Evolutionary conservation across 2,888 invertebrate species (phyloP), one percentile per base, ranked within the genome.

Genomic region (Morpho helenor): DNA sequence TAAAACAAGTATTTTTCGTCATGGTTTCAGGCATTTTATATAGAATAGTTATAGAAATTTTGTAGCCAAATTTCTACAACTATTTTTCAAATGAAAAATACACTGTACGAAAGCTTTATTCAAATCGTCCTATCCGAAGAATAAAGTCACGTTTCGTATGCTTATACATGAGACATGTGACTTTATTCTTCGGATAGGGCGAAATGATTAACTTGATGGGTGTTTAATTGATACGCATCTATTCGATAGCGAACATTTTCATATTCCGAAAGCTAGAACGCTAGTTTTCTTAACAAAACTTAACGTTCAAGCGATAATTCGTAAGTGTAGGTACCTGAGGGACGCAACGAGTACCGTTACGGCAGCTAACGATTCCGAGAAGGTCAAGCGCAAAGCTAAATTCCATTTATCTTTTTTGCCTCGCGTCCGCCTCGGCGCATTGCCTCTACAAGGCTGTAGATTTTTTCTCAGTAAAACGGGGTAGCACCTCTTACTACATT

Each of bases 341-440:
- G 75, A 72, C 72, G 68, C 65, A 71, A 66, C 60, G 66, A 74
- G 80, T 87, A 84, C 89, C 87, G 89, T 89, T 89, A 88, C 76
- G 77, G 76, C 75, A 75, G 76, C 76, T 77, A 82, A 77, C 82
- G 72, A 74, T 90, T 90, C 89, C 78, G 64, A 86, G 89, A 89
- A 89, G 89, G 87, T 86, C 87, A 87, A 82, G 82, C 83, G 79
- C 82, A 79, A 77, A 81, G 77, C 71, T 80, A 85, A 85, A 82
- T 84, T 81, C 84, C 79, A 81, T 77, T 83, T 80, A 74, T 67
- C 74, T 82, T 85, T 86, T 85, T 85, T 83, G 75, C 74, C 62
- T 59, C 72, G 52, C 45, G 45, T 46, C 52, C 69, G 71, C 68
- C 67, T 61, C 68, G 70, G 58, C 64, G 66, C 71, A 71, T 69